Evolutionary conservation across 23 tunicate species (phyloP).

Genomic region (Pegea sp.): DNA sequence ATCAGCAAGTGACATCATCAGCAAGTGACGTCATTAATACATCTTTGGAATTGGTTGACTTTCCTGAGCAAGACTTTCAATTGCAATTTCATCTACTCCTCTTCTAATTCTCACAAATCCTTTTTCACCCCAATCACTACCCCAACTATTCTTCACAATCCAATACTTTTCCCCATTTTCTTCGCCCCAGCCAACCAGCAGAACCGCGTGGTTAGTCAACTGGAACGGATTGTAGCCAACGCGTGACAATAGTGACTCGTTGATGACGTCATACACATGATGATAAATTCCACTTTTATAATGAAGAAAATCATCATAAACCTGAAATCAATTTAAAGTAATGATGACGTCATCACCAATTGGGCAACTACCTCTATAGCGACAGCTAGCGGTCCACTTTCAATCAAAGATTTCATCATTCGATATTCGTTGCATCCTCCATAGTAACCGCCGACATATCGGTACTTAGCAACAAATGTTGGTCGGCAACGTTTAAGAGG

Average conservation of each 20-base stretch:
- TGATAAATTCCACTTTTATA: conserved; percentile 82
- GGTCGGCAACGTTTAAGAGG: conserved; percentile 4
- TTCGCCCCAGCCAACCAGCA: conserved; percentile 76
- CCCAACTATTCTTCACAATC: conserved; percentile 96
- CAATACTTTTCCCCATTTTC: conserved; percentile 75
- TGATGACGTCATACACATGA: conserved; percentile 23
- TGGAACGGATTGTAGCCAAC: conserved; percentile 66
- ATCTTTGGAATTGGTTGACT: conserved; percentile 60
- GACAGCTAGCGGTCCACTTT: conserved; percentile 68
- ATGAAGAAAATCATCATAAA: conserved; percentile 55
- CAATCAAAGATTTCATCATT: conserved; percentile 52
- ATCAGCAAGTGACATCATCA: too few species aligned
- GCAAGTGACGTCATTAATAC: too few species aligned
- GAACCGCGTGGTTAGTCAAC: conserved; percentile 89
- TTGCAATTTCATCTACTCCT: conserved; percentile 84
- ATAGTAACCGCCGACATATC: conserved; percentile 90
- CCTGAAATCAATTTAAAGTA: conserved; percentile 10
- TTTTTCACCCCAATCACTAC: conserved; percentile 73
- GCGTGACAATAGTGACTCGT: conserved; percentile 1
- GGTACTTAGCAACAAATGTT: conserved; percentile 53
- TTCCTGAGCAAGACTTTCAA: conserved; percentile 57
- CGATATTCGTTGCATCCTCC: conserved; percentile 56
- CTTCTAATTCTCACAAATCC: conserved; percentile 61
- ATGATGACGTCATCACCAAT: background rate
- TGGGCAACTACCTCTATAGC: conserved; percentile 58